These are phyloP conservation scores for Sebastes baramenuke DNA, from an alignment of 2,797 vertebrate genomes.

Conservation along the genomic window DNA sequence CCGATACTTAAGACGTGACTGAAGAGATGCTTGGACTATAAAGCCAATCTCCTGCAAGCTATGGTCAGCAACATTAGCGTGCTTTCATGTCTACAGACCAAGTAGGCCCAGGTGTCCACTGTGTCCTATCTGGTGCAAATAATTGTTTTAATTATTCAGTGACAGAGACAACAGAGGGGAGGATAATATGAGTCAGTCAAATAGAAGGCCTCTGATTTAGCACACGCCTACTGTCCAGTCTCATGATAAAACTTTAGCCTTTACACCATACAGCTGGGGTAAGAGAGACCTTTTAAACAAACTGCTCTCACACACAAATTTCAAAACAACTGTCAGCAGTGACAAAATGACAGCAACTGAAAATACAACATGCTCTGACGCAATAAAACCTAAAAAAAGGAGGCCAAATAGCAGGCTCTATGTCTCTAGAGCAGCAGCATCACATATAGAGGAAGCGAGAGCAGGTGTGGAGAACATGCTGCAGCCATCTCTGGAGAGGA, in stretches of 20 bases:
- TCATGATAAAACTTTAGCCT: not conserved
- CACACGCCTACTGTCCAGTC: not conserved
- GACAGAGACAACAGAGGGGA: not conserved
- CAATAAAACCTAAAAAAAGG: not conserved
- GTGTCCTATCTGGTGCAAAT: slow-evolving; percentile 8
- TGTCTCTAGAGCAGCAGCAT: not conserved
- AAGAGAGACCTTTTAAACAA: slow-evolving; percentile 4
- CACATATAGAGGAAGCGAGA: not conserved
- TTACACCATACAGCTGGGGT: not conserved
- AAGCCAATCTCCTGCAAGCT: not conserved
- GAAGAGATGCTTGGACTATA: not conserved
- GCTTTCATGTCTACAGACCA: not conserved
- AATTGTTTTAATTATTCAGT: slow-evolving; percentile 27
- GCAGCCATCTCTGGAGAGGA: not conserved
- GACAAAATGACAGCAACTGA: not conserved
- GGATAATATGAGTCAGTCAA: not conserved
- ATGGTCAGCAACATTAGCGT: not conserved
- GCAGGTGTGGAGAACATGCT: not conserved
- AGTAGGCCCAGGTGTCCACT: not conserved
- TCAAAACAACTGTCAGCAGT: not conserved
- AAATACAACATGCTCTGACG: not conserved
- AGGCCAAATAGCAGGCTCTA: not conserved
- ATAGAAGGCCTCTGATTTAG: slow-evolving; percentile 4
- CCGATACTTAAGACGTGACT: not conserved
- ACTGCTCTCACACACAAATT: not conserved